These are phyloP conservation scores for Sesamia inferens DNA, from an alignment of 2,888 invertebrate species.

Conservation along the genomic window DNA sequence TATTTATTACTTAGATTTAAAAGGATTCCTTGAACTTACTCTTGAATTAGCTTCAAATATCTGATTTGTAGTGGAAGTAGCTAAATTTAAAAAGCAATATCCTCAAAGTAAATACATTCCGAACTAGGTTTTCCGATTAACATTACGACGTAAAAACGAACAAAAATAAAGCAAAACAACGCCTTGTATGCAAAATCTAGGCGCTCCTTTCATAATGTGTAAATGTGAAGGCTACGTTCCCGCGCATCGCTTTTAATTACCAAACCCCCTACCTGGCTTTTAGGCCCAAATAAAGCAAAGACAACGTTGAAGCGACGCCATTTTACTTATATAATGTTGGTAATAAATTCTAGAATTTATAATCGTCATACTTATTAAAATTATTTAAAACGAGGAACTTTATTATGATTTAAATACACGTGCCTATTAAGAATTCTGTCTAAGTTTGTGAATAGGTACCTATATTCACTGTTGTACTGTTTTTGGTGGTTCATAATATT, in stretches of 20 bases:
- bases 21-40: too few relatives aligned
- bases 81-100: not conserved
- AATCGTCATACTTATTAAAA: too few relatives aligned
- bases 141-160: not conserved
- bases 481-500: not conserved
- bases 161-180: slow-evolving; percentile 16
- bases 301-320: not conserved
- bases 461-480: not conserved
- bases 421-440: not conserved
- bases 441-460: not conserved
- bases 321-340: slow-evolving; percentile 11
- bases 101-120: not conserved
- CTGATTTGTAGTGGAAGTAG: too few relatives aligned
- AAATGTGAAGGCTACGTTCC: slow-evolving; percentile 48
- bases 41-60: not conserved
- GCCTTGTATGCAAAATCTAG: slow-evolving; percentile 38
- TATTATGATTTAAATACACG: not conserved
- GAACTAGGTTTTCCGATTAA: not conserved
- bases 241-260: slow-evolving; percentile 51
- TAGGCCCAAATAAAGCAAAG: slow-evolving; percentile 25
- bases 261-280: slow-evolving; percentile 22
- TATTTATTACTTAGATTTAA: not conserved
- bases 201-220: slow-evolving; percentile 27
- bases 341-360: slow-evolving; percentile 8
- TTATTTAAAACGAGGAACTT: not conserved